These are phyloP conservation scores for Embiotoca jacksoni DNA, from an alignment of 2,113 vertebrate genomes.

Conservation along the genomic window DNA sequence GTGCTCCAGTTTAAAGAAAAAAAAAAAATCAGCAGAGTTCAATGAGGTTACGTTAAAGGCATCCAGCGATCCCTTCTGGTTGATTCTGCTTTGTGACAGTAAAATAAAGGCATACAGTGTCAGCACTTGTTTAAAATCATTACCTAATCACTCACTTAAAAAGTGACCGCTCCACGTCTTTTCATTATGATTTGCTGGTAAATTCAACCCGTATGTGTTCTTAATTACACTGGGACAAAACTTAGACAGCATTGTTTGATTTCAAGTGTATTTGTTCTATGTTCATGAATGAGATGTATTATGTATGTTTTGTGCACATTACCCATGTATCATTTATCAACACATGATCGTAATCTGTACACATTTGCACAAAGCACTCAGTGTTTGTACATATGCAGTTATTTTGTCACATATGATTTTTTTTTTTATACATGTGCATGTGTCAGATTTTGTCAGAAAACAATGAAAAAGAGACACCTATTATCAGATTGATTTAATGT, in stretches of 20 bases:
- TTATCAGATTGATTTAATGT: conserved; percentile 66
- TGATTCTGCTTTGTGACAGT: conserved; percentile 27
- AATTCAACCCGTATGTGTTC: conserved; percentile 61
- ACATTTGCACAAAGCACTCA: conserved; percentile 86
- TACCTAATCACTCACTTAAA: conserved; percentile 49
- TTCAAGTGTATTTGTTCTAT: conserved; percentile 62
- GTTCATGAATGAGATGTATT: conserved; percentile 72
- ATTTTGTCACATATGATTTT: conserved; percentile 75
- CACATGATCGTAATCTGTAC: conserved; percentile 85
- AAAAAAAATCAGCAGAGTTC: conserved; percentile 3
- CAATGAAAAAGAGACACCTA: conserved; percentile 72
- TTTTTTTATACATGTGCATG: conserved; percentile 83
- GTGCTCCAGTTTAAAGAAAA: neutral
- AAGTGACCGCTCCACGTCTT: conserved; percentile 36
- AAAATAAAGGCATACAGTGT: conserved; percentile 31
- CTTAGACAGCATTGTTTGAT: conserved; percentile 57
- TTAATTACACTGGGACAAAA: conserved; percentile 66
- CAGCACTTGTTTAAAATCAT: conserved; percentile 39
- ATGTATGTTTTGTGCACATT: conserved; percentile 81
- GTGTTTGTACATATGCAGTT: conserved; percentile 86
- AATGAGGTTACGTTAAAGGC: conserved; percentile 7
- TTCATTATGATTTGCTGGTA: conserved; percentile 38
- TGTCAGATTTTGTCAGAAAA: conserved; percentile 82
- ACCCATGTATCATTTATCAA: conserved; percentile 82
- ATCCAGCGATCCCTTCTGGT: conserved; percentile 16